Base-by-base conservation (phyloP, 2,797 vertebrate species). In the Anisognathus igniventris region DNA sequence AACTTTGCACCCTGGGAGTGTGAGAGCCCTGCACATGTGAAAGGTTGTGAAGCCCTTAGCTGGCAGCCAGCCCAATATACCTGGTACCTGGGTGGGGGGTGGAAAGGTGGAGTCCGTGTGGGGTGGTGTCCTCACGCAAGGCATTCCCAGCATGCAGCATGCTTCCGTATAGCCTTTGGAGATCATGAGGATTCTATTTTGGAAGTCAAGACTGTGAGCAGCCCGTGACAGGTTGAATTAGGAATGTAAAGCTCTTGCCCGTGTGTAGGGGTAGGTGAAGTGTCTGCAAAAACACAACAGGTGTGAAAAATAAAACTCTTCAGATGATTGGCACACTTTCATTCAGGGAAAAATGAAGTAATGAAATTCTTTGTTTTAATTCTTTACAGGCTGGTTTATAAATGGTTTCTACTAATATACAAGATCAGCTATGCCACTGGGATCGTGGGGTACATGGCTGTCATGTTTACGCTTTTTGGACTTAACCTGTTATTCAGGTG, bases 401-500 rank as follows among this genome's bases (percentile, higher is more conserved):
- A 99, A 95, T 99, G 99, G 99, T 99, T 99, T 94, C 98, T 99
- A 21, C 98, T 99, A 4, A 98, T 99, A 93, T 99, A 99, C 98
- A 99, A 99, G 97, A 98, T 99, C 97, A 99, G 99, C 97, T 99
- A 99, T 45, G 98, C 98, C 88, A 99, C 98, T 2, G 99, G 99
- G 37, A 99, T 99, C 8, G 97, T 99, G 76, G 99, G 99, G 74
- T 99, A 99, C 96, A 98, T 98, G 90, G 99, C 99, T 14, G 99
- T 99, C 88, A 99, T 99, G 99, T 99, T 99, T 96, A 99, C 99
- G 10, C 98, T 99, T 79, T 99, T 99, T 94, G 99, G 99, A 83
- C 98, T 99, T 91, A 99, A 99, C 93, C 96, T 99, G 62, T 96
- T 99, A 96, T 99, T 99, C 98, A 99, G 99, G 99, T 99, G 97